Evolutionary conservation across 2,888 invertebrate genomes (phyloP).

Genomic region (Melanostoma mellinum): DNA sequence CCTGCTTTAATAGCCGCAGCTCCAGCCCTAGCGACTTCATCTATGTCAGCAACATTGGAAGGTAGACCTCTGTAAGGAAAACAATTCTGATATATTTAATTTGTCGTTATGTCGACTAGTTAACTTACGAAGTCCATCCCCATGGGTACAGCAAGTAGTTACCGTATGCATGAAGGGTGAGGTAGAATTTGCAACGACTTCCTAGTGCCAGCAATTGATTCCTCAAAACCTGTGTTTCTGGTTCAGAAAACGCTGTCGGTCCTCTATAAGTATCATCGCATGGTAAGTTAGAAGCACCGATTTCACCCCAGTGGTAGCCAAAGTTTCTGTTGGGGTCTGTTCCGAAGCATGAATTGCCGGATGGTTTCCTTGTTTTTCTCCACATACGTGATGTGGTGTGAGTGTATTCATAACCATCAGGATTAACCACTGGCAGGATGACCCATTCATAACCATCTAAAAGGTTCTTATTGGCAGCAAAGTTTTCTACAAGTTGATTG

Average conservation of each 20-base stretch:
- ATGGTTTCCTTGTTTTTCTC: slow-evolving; percentile 84
- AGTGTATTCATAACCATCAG: slow-evolving; percentile 88
- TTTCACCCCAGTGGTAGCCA: slow-evolving; percentile 84
- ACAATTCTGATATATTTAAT: not conserved
- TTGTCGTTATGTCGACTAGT: not conserved
- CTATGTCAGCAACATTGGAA: slow-evolving; percentile 80
- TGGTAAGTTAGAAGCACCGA: slow-evolving; percentile 78
- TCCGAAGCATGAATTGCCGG: slow-evolving; percentile 80
- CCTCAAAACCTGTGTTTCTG: slow-evolving; percentile 84
- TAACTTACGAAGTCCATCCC: slow-evolving; percentile 83
- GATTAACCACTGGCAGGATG: slow-evolving; percentile 86
- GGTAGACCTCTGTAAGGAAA: slow-evolving; percentile 79
- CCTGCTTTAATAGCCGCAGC: slow-evolving; percentile 79
- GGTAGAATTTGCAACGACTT: slow-evolving; percentile 83
- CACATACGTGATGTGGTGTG: slow-evolving; percentile 82
- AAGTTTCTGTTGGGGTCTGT: slow-evolving; percentile 87
- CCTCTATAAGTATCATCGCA: slow-evolving; percentile 86
- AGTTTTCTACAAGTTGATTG: slow-evolving; percentile 84
- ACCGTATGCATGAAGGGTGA: slow-evolving; percentile 89
- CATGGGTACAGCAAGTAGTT: slow-evolving; percentile 85
- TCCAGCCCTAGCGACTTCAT: slow-evolving; percentile 80
- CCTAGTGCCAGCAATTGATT: slow-evolving; percentile 83
- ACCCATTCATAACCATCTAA: slow-evolving; percentile 86
- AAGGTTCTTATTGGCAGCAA: slow-evolving; percentile 81
- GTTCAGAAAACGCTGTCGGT: slow-evolving; percentile 85